Conservation (phyloP, 2,113 vertebrate species). For the Callithrix jacchus region DNA sequence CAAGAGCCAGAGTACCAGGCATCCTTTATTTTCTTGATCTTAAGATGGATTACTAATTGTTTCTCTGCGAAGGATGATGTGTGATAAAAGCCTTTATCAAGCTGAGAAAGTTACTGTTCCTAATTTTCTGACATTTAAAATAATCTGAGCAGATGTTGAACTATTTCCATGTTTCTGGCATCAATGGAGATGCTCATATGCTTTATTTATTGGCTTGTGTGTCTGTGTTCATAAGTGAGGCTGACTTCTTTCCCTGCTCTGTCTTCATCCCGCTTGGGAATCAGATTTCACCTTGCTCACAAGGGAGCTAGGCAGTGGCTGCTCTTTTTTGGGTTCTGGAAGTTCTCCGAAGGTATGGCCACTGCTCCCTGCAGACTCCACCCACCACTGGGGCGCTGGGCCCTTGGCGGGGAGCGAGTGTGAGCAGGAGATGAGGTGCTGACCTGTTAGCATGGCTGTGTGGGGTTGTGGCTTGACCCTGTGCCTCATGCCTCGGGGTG, state of each 20-base stretch:
- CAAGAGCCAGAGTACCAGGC: too few relatives aligned
- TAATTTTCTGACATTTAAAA: background rate
- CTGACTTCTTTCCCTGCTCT: too few relatives aligned
- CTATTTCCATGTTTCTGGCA: background rate
- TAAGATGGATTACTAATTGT: background rate
- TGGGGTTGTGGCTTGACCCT: background rate
- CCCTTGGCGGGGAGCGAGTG: accelerated
- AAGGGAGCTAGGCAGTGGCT: too few relatives aligned
- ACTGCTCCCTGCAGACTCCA: too few relatives aligned
- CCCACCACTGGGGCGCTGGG: background rate
- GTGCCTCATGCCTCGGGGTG: background rate
- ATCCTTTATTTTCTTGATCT: background rate
- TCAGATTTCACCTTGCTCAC: background rate
- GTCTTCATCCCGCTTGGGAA: background rate
- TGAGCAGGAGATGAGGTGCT: too few relatives aligned
- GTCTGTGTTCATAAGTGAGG: accelerated
- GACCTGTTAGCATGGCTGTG: background rate
- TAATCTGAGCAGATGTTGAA: background rate
- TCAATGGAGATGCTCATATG: accelerated
- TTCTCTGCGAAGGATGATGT: background rate
- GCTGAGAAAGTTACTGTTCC: accelerated
- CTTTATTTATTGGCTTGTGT: background rate
- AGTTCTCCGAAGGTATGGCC: background rate
- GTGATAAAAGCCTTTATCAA: background rate
- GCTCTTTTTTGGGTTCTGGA: background rate